These are phyloP conservation scores for Thripadectes ignobilis DNA, from an alignment of 2,797 vertebrate genomes.

Conservation along the genomic window DNA sequence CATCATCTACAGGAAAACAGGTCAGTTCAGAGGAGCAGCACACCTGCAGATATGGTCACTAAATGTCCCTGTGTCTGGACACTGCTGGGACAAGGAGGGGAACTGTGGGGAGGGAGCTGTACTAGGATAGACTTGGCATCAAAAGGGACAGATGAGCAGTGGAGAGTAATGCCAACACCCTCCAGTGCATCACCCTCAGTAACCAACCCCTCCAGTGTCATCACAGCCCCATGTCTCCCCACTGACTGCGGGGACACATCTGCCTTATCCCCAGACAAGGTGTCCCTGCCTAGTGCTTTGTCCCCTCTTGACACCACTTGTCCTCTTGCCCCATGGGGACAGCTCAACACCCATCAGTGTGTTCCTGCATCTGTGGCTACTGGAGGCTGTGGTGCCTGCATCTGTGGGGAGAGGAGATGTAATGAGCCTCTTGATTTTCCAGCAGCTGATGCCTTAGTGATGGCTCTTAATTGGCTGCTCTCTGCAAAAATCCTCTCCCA, in stretches of 20 bases:
- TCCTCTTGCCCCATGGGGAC: neutral
- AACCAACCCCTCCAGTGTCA: neutral
- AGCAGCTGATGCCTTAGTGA: conserved; percentile 5
- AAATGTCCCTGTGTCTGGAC: neutral
- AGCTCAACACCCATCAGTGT: neutral
- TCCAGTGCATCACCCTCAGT: neutral
- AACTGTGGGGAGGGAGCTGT: neutral
- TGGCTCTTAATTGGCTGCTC: conserved; percentile 50
- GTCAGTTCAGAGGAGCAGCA: neutral
- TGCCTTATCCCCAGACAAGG: neutral
- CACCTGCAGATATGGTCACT: neutral
- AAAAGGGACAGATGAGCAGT: neutral
- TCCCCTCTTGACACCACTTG: neutral
- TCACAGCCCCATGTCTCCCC: neutral
- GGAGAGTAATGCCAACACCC: neutral
- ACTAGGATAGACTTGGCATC: neutral
- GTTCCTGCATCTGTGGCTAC: fast-evolving
- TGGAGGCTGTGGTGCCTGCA: fast-evolving
- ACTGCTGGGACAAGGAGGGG: fast-evolving
- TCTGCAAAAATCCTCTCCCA: conserved; percentile 14
- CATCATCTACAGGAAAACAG: neutral
- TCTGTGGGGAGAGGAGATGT: neutral
- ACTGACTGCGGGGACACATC: neutral
- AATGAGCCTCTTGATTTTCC: conserved; percentile 11
- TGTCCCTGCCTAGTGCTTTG: neutral